Conservation (phyloP, 1,140 invertebrate genomes). For the Manduca sexta region DNA sequence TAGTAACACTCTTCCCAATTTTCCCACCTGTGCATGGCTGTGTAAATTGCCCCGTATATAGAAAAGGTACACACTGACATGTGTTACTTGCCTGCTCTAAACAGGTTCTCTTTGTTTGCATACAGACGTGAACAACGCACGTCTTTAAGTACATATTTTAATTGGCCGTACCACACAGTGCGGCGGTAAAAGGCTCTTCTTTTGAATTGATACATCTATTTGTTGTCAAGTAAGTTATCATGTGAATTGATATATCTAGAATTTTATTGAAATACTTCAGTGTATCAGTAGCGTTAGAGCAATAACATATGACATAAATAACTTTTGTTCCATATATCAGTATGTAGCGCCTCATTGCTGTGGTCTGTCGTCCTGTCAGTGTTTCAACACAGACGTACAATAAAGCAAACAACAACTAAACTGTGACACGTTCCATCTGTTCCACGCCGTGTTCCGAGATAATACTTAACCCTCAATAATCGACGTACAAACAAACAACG, state of each 20-base stretch:
- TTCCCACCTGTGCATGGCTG: slow-evolving; percentile 46
- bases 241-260: too few relatives aligned
- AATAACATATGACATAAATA: too few relatives aligned
- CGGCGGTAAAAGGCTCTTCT: slow-evolving; percentile 1
- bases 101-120: slow-evolving; percentile 12
- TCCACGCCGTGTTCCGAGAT: slow-evolving; percentile 37
- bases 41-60: slow-evolving; percentile 35
- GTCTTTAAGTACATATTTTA: slow-evolving; percentile 8
- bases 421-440: slow-evolving; percentile 54
- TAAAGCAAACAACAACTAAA: slow-evolving; percentile 32
- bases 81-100: slow-evolving; percentile 5
- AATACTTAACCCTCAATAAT: slow-evolving; percentile 65
- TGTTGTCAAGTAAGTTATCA: not conserved
- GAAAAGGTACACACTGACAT: slow-evolving; percentile 6
- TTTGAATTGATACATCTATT: too few relatives aligned
- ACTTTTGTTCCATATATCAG: too few relatives aligned
- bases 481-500: slow-evolving; percentile 59
- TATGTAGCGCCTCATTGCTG: too few relatives aligned
- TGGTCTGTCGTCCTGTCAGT: too few relatives aligned
- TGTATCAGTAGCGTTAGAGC: too few relatives aligned
- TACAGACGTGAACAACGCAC: slow-evolving; percentile 2
- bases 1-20: slow-evolving; percentile 28
- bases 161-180: slow-evolving; percentile 1
- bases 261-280: too few relatives aligned
- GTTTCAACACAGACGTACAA: slow-evolving; percentile 20